Evolutionary conservation across 1,140 invertebrate genomes (phyloP), one percentile per base, ranked within the genome.

Genomic region (Physella acuta): DNA sequence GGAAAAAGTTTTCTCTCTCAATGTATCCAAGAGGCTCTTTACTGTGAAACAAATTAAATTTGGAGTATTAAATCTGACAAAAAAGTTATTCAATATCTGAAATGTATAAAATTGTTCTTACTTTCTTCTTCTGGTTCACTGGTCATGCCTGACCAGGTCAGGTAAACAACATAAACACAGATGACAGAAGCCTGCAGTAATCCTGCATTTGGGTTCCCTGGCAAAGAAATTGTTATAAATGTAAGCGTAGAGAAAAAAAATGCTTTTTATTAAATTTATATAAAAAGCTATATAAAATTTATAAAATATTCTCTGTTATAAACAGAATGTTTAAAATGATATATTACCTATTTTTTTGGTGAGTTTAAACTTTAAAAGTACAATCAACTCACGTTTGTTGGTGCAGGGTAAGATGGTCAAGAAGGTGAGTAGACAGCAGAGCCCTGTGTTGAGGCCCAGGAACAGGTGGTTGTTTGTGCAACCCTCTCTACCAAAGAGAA

Each of bases 121-220:
- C 82, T 74, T 63, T 79, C 74, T 62, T 80, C 77, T 14, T 79
- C 91, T 82, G 93, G 90, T 76, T 92, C 93, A 84, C 96, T 98
- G 56, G 93, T 91, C 79, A 99, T 89, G 33, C 95, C 93, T 14
- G 96, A 97, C 97, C 98, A 99, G 26, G 97, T 99, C 52, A 99
- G 87, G 84, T 97, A 99, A 75, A 95, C 89, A 0, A 95, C 92
- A 83, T 99, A 99, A 0, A 98, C 83, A 26, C 92, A 90, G 16
- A 99, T 93, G n/a, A 98, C 88, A 1, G 95, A 93, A 0, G 96
- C 92, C 87, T 98, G 96, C n/a, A 87, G 77, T 20, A 88, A 68
- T 5, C 86, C 86, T 51, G 86, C 85, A 73, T 83, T 84, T 17
- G 75, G 71, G 62, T 82, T 84, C 34, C 73, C 82, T 84, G 75